Conservation (phyloP, 1,140 invertebrate species). For the Nomia melanderi region DNA sequence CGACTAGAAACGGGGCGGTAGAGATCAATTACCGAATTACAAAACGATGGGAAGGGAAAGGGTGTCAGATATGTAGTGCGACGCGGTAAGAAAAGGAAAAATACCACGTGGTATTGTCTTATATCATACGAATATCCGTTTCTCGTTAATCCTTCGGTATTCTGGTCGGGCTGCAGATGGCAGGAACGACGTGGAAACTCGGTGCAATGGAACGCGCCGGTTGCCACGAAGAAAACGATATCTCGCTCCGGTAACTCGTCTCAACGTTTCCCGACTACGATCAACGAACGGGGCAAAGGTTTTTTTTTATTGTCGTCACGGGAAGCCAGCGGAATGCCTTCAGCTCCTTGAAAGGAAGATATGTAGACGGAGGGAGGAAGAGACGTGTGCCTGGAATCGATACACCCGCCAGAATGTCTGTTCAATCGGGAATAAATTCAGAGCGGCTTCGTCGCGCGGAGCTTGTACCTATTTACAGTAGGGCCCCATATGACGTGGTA, state of each 20-base stretch:
- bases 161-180: background rate
- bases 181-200: slow-evolving; percentile 5
- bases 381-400: slow-evolving; percentile 22
- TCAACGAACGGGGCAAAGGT: background rate
- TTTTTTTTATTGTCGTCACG: slow-evolving; percentile 21
- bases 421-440: slow-evolving; percentile 18
- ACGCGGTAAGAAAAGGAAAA: slow-evolving; percentile 9
- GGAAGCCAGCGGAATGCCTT: slow-evolving; percentile 4
- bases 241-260: slow-evolving; percentile 8
- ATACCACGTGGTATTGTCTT: slow-evolving; percentile 16
- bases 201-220: background rate
- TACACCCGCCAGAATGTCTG: slow-evolving; percentile 7
- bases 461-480: too few species aligned
- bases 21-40: slow-evolving; percentile 4
- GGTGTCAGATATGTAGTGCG: background rate
- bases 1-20: too few species aligned
- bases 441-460: background rate
- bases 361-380: background rate
- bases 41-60: slow-evolving; percentile 2
- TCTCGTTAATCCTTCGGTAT: slow-evolving; percentile 26
- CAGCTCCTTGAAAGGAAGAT: slow-evolving; percentile 8
- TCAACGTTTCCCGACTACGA: slow-evolving; percentile 10
- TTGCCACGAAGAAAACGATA: slow-evolving; percentile 15
- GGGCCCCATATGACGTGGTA: too few species aligned
- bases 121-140: slow-evolving; percentile 12